Conservation (phyloP, 2,797 vertebrate species). For the Phylloscopus collybita region DNA sequence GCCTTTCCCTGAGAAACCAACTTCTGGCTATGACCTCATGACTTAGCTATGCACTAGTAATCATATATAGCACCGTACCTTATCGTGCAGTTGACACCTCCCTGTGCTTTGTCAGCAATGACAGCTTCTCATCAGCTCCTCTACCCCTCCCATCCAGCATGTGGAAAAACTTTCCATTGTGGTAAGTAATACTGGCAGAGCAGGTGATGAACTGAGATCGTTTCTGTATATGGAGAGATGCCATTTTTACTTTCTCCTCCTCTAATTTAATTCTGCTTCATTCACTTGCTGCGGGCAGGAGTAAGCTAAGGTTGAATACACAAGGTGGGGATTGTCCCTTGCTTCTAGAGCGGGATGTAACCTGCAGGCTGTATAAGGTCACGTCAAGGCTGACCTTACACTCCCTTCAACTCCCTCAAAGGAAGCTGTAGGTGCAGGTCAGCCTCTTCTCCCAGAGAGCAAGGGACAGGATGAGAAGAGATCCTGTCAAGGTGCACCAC, state of each 20-base stretch:
- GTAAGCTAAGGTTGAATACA: neutral
- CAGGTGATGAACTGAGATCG: neutral
- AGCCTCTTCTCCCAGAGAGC: neutral
- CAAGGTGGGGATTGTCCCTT: neutral
- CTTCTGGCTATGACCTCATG: slow-evolving; percentile 2
- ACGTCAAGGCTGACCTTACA: neutral
- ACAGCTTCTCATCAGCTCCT: neutral
- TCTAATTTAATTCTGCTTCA: neutral
- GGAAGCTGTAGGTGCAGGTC: neutral
- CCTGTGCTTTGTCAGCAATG: slow-evolving; percentile 28
- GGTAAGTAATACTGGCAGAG: neutral
- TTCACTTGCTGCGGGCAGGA: neutral
- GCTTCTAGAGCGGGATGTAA: neutral
- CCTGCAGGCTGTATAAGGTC: too few relatives aligned
- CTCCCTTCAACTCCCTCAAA: neutral
- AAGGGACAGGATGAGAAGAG: neutral
- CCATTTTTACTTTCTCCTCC: neutral
- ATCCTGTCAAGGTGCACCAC: neutral
- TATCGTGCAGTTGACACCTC: neutral
- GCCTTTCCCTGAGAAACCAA: neutral
- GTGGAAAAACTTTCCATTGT: neutral
- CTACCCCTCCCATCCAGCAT: neutral
- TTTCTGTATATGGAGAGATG: neutral
- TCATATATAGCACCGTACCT: neutral
- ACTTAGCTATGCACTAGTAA: neutral